Conservation (phyloP, 2,888 invertebrate species). For the Monopis laevigella region DNA sequence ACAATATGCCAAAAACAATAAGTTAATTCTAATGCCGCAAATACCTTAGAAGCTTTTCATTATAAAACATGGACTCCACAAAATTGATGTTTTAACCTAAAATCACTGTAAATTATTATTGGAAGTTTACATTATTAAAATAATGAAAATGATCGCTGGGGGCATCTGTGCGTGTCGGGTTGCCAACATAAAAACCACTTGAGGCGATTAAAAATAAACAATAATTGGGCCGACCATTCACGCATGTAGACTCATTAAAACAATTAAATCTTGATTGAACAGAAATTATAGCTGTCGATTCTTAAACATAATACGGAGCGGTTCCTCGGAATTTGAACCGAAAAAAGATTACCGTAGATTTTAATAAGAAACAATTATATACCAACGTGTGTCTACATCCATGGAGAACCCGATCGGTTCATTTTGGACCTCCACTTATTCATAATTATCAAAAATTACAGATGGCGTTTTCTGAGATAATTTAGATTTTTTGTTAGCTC, state of each 20-base stretch:
- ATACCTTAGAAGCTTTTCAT: too few relatives aligned
- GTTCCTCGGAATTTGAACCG: conserved; percentile 56
- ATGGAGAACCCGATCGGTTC: conserved; percentile 46
- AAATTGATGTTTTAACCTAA: conserved; percentile 64
- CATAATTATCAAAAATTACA: conserved; percentile 65
- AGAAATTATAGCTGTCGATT: conserved; percentile 69
- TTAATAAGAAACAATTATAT: conserved; percentile 67
- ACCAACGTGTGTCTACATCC: conserved; percentile 54
- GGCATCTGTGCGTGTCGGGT: conserved; percentile 60
- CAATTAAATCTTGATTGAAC: conserved; percentile 69
- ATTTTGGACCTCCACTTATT: conserved; percentile 44
- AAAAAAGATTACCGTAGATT: conserved; percentile 65
- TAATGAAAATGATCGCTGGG: conserved; percentile 64
- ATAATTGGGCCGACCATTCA: conserved; percentile 67
- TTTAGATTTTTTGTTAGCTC: conserved; percentile 43
- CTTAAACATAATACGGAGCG: conserved; percentile 60
- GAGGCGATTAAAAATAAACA: conserved; percentile 68
- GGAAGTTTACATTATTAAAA: conserved; percentile 68
- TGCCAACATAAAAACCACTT: conserved; percentile 66
- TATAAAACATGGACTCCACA: too few relatives aligned
- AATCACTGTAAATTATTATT: conserved; percentile 68
- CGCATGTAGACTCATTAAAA: conserved; percentile 67
- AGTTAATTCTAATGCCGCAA: too few relatives aligned
- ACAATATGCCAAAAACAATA: too few relatives aligned
- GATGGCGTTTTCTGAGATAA: conserved; percentile 49